Conservation (phyloP, 2,113 vertebrate genomes). For the Raja brachyura region DNA sequence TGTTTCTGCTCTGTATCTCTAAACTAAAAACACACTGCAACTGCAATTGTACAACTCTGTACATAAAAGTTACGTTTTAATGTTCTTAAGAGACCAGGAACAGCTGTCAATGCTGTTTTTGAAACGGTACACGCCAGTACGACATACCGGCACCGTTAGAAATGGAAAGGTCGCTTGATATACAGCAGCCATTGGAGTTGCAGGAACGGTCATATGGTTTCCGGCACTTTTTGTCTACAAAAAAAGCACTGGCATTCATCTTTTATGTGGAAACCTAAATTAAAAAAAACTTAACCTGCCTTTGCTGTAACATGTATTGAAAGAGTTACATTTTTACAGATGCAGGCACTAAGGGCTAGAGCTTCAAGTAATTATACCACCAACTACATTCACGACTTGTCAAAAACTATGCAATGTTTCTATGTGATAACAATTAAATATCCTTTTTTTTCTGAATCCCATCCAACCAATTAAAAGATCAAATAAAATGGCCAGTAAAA, state of each 20-base stretch:
- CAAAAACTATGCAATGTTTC: slow-evolving; percentile 9
- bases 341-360: not conserved
- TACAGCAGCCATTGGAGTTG: too few species aligned
- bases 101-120: not conserved
- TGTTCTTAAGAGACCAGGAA: not conserved
- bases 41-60: not conserved
- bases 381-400: slow-evolving; percentile 17
- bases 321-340: not conserved
- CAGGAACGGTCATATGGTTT: too few species aligned
- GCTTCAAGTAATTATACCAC: not conserved
- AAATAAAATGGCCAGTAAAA: not conserved
- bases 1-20: too few species aligned
- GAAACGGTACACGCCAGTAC: too few species aligned
- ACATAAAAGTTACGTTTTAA: not conserved
- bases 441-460: too few species aligned
- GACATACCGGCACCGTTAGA: too few species aligned
- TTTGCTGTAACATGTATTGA: not conserved
- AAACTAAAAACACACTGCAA: not conserved
- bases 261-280: not conserved
- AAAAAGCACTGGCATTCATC: not conserved
- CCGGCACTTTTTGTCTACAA: too few species aligned
- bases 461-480: not conserved
- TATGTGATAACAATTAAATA: not conserved
- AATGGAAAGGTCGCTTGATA: too few species aligned
- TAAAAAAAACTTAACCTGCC: not conserved